phyloP scores from a whole-genome alignment of 2,888 invertebrate genomes.

The Ellobium chinense region DNA sequence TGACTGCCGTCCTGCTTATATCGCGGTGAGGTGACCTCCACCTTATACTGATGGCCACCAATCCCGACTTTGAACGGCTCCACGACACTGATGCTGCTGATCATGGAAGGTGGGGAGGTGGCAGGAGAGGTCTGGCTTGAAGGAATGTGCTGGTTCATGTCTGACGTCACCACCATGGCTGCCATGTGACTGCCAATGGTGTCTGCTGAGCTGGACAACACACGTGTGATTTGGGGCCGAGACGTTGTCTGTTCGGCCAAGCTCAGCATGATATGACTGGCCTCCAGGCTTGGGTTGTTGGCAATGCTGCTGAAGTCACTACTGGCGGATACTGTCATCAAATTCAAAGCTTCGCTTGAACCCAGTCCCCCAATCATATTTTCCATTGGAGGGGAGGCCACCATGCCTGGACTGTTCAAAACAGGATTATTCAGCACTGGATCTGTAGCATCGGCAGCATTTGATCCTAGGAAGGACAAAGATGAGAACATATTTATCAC shows the following conservation, averaged over 20 bases:
- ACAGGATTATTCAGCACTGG: slow-evolving; percentile 26
- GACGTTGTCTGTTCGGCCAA: slow-evolving; percentile 25
- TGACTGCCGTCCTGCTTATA: slow-evolving; percentile 6
- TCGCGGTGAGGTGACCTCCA: slow-evolving; percentile 1
- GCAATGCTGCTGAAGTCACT: slow-evolving; percentile 9
- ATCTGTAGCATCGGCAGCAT: slow-evolving; percentile 36
- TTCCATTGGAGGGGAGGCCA: slow-evolving; percentile 39
- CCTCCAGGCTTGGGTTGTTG: slow-evolving; percentile 34
- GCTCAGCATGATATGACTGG: slow-evolving; percentile 42
- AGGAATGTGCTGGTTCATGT: slow-evolving; percentile 18
- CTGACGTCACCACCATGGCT: background rate
- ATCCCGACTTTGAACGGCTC: slow-evolving; percentile 6
- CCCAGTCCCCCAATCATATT: slow-evolving; percentile 10
- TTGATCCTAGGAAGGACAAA: slow-evolving; percentile 17
- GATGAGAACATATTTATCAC: too few species aligned
- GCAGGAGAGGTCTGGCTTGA: background rate
- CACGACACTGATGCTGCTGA: background rate
- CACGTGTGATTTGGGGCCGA: background rate
- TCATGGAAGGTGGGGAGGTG: slow-evolving; percentile 1
- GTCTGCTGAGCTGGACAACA: background rate
- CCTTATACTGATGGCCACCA: background rate
- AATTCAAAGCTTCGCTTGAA: slow-evolving; percentile 11
- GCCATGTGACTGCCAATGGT: background rate
- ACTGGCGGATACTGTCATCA: background rate
- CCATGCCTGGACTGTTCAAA: slow-evolving; percentile 30